A percentile compares a stretch with the other conserved stretches of the same genome.
Evolutionary conservation across 2,113 vertebrate species (phyloP).

Genomic region (Mobula hypostoma): DNA sequence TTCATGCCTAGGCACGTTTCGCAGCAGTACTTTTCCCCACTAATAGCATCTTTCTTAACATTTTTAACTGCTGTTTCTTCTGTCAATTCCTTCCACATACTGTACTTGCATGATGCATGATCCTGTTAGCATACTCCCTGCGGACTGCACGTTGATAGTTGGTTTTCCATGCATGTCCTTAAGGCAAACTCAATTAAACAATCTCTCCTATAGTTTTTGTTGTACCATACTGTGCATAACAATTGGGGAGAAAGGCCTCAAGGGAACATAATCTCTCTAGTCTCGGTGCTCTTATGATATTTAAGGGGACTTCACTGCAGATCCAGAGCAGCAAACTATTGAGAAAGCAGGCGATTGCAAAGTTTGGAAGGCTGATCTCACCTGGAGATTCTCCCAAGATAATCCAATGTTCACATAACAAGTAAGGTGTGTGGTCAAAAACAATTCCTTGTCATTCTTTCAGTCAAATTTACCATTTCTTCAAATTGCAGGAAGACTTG

Average conservation of each 20-base stretch:
- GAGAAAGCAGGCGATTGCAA: background rate
- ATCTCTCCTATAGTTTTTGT: constrained; percentile 3
- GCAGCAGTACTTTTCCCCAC: background rate
- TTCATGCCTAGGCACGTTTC: background rate
- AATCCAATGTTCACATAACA: background rate
- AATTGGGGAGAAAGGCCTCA: background rate
- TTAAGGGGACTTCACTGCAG: background rate
- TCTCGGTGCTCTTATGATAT: background rate
- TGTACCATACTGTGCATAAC: background rate
- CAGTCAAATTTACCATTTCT: background rate
- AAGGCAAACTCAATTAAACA: constrained; percentile 29
- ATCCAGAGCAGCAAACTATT: background rate
- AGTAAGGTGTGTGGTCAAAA: background rate
- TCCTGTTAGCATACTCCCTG: background rate
- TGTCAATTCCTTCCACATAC: constrained; percentile 13
- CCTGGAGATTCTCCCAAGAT: background rate
- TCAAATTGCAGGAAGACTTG: background rate
- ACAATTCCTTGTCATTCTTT: background rate
- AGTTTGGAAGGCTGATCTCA: background rate
- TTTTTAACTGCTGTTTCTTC: background rate
- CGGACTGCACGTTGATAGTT: background rate
- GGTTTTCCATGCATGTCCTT: constrained; percentile 17
- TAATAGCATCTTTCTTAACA: background rate
- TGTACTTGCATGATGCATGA: constrained; percentile 17
- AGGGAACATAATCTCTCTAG: background rate